These are phyloP conservation scores for Julus scanicus DNA, from an alignment of 2,888 invertebrate species.

Conservation along the genomic window DNA sequence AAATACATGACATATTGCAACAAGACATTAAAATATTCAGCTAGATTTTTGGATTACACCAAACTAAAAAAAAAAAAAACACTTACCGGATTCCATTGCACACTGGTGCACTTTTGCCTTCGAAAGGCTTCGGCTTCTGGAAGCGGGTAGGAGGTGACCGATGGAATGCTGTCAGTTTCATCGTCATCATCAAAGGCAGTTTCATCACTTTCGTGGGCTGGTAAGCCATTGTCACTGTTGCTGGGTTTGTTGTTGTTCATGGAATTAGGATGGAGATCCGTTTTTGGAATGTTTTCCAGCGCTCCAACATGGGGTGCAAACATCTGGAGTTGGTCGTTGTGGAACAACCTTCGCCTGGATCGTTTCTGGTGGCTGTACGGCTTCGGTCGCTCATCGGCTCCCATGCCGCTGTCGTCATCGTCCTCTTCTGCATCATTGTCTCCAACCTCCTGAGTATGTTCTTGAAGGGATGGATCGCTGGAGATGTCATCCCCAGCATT, in stretches of 20 bases:
- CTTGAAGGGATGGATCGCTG: background rate
- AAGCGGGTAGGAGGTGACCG: conserved; percentile 59
- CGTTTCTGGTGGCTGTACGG: background rate
- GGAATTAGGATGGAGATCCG: background rate
- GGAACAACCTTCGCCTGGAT: background rate
- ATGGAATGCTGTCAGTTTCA: conserved; percentile 60
- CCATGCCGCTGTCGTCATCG: conserved; percentile 53
- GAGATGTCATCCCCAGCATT: background rate
- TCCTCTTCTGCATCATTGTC: conserved; percentile 48
- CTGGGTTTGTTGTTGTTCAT: background rate
- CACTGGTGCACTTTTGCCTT: conserved; percentile 59
- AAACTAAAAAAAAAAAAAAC: background rate
- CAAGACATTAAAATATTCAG: background rate
- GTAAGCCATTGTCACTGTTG: background rate
- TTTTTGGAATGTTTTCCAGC: background rate
- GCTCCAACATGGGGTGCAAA: background rate
- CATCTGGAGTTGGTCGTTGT: conserved; percentile 28
- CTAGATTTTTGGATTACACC: background rate
- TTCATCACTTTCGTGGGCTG: conserved; percentile 51
- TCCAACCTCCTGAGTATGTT: background rate
- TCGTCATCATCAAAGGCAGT: conserved; percentile 56
- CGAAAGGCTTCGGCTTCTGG: conserved; percentile 60
- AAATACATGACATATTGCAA: background rate
- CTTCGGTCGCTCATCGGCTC: conserved; percentile 44
- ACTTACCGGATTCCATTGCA: conserved; percentile 62